Conservation (phyloP, 1,140 invertebrate genomes). For the Drosophila ficusphila region DNA sequence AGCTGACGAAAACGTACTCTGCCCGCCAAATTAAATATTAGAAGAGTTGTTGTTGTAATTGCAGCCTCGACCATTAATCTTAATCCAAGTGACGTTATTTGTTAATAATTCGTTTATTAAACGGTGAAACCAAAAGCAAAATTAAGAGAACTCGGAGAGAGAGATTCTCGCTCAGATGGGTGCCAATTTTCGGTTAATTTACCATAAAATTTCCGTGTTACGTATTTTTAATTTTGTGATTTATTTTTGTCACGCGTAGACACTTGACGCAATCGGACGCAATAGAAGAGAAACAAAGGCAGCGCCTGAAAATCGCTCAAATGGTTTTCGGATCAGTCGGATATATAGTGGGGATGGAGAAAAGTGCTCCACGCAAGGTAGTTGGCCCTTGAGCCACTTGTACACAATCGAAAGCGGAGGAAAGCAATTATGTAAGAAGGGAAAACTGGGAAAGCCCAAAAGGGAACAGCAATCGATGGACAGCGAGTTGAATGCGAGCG, state of each 20-base stretch:
- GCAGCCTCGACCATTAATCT: conserved; percentile 24
- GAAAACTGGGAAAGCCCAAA: conserved; percentile 10
- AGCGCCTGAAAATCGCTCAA: conserved; percentile 15
- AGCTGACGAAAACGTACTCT: not conserved
- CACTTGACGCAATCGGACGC: conserved; percentile 47
- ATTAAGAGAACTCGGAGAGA: conserved; percentile 9
- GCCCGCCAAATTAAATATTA: not conserved
- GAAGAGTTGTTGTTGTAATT: not conserved
- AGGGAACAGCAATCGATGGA: conserved; percentile 29
- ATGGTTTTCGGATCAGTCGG: conserved; percentile 24
- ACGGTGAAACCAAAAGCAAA: not conserved
- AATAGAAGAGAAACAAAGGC: conserved; percentile 13
- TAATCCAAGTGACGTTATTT: conserved; percentile 11
- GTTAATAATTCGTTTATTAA: conserved; percentile 39
- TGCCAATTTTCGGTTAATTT: conserved; percentile 72
- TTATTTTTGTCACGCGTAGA: conserved; percentile 74
- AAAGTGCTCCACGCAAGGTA: not conserved
- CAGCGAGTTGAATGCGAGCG: conserved; percentile 35
- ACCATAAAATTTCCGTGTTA: conserved; percentile 69
- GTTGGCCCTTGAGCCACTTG: conserved; percentile 22
- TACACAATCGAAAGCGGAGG: conserved; percentile 21
- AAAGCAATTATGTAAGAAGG: conserved; percentile 33
- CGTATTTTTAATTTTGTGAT: conserved; percentile 74
- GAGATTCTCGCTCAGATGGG: conserved; percentile 33
- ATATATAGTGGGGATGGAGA: too few species aligned